These are phyloP conservation scores for Trichopria drosophilae DNA, from an alignment of 2,888 invertebrate species.

Conservation along the genomic window DNA sequence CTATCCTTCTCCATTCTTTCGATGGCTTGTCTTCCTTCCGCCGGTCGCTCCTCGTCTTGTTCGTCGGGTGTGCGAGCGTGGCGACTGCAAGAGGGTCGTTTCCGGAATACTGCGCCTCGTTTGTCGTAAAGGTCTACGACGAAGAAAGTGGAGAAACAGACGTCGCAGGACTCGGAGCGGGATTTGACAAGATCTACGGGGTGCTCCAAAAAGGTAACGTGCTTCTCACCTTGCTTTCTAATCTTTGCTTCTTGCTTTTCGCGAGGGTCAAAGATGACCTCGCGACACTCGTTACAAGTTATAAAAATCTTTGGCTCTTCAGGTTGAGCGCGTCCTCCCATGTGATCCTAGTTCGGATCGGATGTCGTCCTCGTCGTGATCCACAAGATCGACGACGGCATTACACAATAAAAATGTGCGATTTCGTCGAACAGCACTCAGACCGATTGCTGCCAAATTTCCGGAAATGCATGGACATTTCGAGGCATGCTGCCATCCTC, in stretches of 20 bases:
- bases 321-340: no score
- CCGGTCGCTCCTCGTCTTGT: constrained; percentile 1
- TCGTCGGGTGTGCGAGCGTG: constrained; percentile 10
- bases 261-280: constrained; percentile 20
- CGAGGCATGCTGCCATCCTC: no score
- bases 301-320: constrained; percentile 1
- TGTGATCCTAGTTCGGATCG: no score
- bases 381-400: no score
- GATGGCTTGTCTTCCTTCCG: constrained; percentile 1
- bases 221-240: constrained; percentile 27
- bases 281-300: neutral
- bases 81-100: constrained; percentile 12
- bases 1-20: constrained; percentile 53
- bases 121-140: constrained; percentile 23
- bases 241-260: constrained; percentile 18
- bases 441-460: no score
- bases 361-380: no score
- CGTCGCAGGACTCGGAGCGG: constrained; percentile 35
- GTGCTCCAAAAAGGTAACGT: constrained; percentile 31
- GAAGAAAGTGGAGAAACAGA: constrained; percentile 20
- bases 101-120: constrained; percentile 1
- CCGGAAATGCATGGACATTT: no score
- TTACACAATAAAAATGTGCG: no score
- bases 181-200: constrained; percentile 20
- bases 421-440: no score